Base-by-base conservation (phyloP, 2,888 invertebrate genomes). In the Drosophila melanocephala region DNA sequence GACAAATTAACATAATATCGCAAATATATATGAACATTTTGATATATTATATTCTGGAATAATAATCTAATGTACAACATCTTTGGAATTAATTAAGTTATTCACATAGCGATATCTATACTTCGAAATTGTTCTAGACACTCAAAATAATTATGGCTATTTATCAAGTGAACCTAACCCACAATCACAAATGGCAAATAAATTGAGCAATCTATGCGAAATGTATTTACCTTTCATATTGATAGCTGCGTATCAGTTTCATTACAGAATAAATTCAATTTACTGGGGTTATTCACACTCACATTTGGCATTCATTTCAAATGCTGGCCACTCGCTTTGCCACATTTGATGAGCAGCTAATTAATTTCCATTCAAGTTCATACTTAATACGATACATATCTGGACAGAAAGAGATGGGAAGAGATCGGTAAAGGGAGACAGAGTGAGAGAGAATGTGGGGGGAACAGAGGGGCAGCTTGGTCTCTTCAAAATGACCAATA, bases 321-420 rank as follows among this genome's bases (percentile, higher is more conserved):
- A 60, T 60, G 35, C 32, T 39, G 35, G n/a, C 28, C 39, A 16
- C 39, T 33, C 44, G 26, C 12, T 35, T 39, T 10, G 51, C 30
- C 64, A 61, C 65, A 60, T 75, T 71, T 63, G 77, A 77, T 63
- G 72, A 62, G 75, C 61, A 64, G 82, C 86, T 86, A 86, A 86
- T 86, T 86, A 86, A 86, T 86, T 84, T 80, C 77, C 74, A 83
- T 88, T 85, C 81, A 84, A 56, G 60, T 59, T 58, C 58, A 72
- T 73, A 69, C 66, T 19, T 66, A 73, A 75, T 69, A 47, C 66
- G 55, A 47, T 35, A 37, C 26, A 37, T 53, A 26, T 19, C 19
- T 30, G 12, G 5, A 42, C 3, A 58, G 14, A n/a, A 0, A 42
- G 35, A 35, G 30, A 53, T 50, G 37, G 33, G 37, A n/a, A 26